These are phyloP conservation scores for Cliona cf. orientalis DNA, from an alignment of 37 sponge, comb jelly and placozoan genomes.

Conservation along the genomic window DNA sequence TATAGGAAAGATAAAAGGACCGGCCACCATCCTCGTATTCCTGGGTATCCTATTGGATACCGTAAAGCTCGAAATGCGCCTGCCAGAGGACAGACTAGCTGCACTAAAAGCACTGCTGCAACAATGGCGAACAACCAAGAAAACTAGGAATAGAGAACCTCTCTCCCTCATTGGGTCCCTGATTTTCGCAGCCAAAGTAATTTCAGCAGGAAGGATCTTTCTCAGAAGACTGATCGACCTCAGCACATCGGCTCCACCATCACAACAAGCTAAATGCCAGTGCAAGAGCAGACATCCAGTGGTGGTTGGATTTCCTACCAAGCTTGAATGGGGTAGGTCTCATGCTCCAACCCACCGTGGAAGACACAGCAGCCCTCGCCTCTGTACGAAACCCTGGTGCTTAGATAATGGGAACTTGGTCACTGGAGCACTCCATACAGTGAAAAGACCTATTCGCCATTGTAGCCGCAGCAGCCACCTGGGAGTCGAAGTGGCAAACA, in stretches of 20 bases:
- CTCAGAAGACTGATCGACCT: background rate
- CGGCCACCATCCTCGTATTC: background rate
- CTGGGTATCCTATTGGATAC: constrained; percentile 17
- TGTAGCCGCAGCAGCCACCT: too few species aligned
- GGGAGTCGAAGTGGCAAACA: too few species aligned
- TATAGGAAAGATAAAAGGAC: background rate
- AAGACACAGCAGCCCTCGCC: too few species aligned
- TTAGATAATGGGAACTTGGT: too few species aligned
- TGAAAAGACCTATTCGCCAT: too few species aligned
- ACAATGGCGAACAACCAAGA: background rate
- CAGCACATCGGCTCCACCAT: background rate
- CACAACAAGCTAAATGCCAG: background rate
- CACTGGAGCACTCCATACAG: too few species aligned
- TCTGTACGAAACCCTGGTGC: too few species aligned
- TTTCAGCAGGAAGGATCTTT: background rate
- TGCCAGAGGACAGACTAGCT: background rate
- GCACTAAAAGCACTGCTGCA: background rate
- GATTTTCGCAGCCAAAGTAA: constrained; percentile 12
- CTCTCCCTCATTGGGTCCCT: constrained; percentile 12
- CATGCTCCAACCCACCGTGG: too few species aligned
- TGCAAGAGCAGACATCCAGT: background rate
- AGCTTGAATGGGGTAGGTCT: constrained; percentile 28
- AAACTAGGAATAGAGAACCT: background rate
- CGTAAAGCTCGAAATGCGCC: background rate
- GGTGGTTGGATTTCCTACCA: background rate